Evolutionary conservation across 2,888 invertebrate species (phyloP).

Genomic region (Plagodis dolabraria): DNA sequence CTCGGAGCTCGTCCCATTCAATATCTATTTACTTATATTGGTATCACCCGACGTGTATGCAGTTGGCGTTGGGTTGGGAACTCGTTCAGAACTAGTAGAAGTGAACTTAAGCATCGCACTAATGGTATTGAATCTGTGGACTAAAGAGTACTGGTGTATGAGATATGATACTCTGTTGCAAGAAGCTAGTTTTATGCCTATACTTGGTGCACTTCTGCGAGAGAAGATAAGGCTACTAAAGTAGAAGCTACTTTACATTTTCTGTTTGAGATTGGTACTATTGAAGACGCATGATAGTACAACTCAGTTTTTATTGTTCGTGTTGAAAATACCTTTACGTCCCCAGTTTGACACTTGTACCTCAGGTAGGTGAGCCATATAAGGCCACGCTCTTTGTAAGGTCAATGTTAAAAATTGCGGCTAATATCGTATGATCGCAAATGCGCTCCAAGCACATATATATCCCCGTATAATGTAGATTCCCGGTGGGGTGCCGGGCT

Average conservation of each 20-base stretch:
- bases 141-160: slow-evolving; percentile 8
- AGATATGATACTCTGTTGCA: slow-evolving; percentile 4
- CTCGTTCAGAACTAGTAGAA: slow-evolving; percentile 26
- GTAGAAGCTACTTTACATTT: background rate
- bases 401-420: too few relatives aligned
- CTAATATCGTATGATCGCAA: too few relatives aligned
- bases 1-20: slow-evolving; percentile 40
- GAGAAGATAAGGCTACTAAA: too few relatives aligned
- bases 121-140: slow-evolving; percentile 48
- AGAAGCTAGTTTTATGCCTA: slow-evolving; percentile 6
- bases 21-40: slow-evolving; percentile 62
- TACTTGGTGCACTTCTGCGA: background rate
- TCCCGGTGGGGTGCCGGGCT: too few relatives aligned
- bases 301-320: too few relatives aligned
- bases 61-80: slow-evolving; percentile 27
- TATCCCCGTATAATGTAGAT: too few relatives aligned
- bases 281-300: too few relatives aligned
- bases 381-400: too few relatives aligned
- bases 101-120: slow-evolving; percentile 36
- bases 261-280: too few relatives aligned
- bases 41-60: slow-evolving; percentile 48
- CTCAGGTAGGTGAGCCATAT: background rate
- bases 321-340: background rate
- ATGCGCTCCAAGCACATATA: too few relatives aligned
- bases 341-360: background rate